These are phyloP conservation scores for Rutilus rutilus DNA, from an alignment of 2,113 vertebrate species.

Conservation along the genomic window DNA sequence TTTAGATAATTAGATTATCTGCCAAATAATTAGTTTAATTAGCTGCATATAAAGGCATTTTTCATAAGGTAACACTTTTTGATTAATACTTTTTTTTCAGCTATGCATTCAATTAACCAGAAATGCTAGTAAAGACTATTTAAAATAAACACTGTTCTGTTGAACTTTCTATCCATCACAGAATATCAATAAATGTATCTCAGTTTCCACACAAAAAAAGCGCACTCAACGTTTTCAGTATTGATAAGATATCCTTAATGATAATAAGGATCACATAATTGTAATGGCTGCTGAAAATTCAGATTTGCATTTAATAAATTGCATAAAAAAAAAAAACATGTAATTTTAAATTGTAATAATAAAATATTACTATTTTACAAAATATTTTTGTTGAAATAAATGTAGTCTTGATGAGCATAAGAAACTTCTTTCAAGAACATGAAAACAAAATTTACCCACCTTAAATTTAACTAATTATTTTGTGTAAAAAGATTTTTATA, in stretches of 20 bases:
- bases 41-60: not conserved
- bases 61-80: not conserved
- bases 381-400: not conserved
- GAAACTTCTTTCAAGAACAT: not conserved
- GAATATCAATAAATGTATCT: not conserved
- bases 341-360: not conserved
- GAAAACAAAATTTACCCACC: no score
- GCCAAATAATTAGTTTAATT: not conserved
- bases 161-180: no score
- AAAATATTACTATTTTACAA: not conserved
- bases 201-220: not conserved
- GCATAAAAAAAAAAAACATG: no score
- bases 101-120: not conserved
- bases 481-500: not conserved
- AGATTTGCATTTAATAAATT: no score
- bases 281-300: no score
- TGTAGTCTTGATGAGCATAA: not conserved
- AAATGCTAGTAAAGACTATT: not conserved
- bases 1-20: not conserved
- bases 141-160: no score
- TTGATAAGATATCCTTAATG: not conserved
- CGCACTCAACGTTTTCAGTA: not conserved
- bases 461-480: no score
- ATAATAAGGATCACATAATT: no score
- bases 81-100: not conserved